Evolutionary conservation across 2,888 invertebrate species (phyloP), one percentile per base, ranked within the genome.

Genomic region (Tinea trinotella): DNA sequence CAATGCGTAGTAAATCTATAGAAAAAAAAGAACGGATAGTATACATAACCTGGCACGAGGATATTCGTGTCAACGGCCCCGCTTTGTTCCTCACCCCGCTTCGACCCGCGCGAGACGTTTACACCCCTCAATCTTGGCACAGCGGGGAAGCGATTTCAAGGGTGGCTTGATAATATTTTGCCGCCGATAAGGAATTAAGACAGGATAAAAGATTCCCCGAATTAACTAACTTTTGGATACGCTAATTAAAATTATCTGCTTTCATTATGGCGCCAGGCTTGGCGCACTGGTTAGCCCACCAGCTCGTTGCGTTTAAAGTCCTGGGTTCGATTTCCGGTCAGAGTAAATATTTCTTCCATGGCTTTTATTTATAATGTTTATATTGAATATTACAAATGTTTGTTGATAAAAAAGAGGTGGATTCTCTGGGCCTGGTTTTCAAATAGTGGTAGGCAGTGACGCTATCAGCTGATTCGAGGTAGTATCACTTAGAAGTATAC

Each of bases 1-100:
- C 44, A 49, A 19, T 49, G 20, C 40, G 3, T 49, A 17, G 34
- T 44, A 56, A 55, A 72, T 71, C 68, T 67, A 64, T 73, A 69
- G 73, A 71, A 73, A 76, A 78, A 22, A 57, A 78, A 77, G 78
- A 76, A 71, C 75, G 70, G 68, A 72, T 72, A 66, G 66, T 70
- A 76, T 78, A 77, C 71, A 74, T 74, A 84, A 84, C 82, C 82
- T 66, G 68, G 70, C 63, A 66, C 67, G 4, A 68, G 69, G 73
- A 75, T 78, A 79, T 75, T 74, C 75, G 82, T 80, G 84, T 84
- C 83, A 84, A 84, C 76, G 83, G 78, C 83, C 83, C 74, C 71
- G 71, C 68, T 66, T 70, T 72, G 70, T 71, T 60, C 67, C 64
- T 59, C 68, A 64, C 62, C 59, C 60, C 57, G 6, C 34, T 46